Conservation (phyloP, 2,888 invertebrate genomes). For the Ormia ochracea region DNA sequence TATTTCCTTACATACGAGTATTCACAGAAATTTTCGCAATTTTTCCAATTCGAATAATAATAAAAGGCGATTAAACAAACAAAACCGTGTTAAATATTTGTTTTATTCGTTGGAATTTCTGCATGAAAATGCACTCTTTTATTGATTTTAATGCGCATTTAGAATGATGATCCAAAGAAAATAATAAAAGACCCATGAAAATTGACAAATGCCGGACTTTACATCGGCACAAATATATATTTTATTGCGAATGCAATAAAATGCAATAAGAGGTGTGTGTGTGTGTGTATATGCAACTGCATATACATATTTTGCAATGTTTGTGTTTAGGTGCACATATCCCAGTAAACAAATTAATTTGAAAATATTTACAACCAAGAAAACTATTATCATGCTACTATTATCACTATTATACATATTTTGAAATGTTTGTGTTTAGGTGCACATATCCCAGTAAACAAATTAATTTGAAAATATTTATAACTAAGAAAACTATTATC, state of each 20-base stretch:
- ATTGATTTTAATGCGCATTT: constrained; percentile 41
- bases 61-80: constrained; percentile 17
- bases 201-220: constrained; percentile 18
- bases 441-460: neutral
- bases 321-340: neutral
- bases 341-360: neutral
- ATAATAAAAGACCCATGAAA: constrained; percentile 14
- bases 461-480: neutral
- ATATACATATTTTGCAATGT: neutral
- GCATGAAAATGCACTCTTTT: constrained; percentile 10
- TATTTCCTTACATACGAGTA: neutral
- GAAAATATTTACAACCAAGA: neutral
- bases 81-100: constrained; percentile 1
- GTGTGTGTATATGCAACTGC: no score
- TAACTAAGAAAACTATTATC: no score
- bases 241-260: neutral
- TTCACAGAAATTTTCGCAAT: neutral
- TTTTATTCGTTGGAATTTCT: constrained; percentile 27
- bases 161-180: neutral
- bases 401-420: no score
- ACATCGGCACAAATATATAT: neutral
- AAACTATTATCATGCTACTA: no score
- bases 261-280: neutral
- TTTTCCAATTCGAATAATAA: constrained; percentile 4
- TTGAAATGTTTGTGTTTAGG: neutral